Base-by-base conservation (phyloP, 2,113 vertebrate species). In the Chloroceryle aenea region DNA sequence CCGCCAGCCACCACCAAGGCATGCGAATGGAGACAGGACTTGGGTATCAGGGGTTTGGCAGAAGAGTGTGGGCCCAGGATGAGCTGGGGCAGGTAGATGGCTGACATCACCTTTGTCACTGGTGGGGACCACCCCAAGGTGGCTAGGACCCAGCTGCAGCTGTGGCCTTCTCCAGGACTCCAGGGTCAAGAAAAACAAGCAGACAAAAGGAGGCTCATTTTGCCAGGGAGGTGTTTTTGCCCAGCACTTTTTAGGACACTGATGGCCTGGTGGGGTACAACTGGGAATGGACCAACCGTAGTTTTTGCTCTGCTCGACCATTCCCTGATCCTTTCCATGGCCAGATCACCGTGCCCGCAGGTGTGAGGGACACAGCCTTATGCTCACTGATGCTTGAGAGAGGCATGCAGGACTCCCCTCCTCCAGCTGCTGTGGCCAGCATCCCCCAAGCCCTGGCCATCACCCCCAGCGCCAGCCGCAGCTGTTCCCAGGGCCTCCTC, bases 301-400 rank as follows among this genome's bases (percentile, higher is more conserved):
- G 3, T 34, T 78, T 58, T 53, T 38, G 22, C 17, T 38, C 26
- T 25, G 20, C 36, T 71, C 40, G 74, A 8, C 30, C 55, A 27
- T 27, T 3, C 14, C 53, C 26, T 34, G 25, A 45, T 52, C n/a
- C 52, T 58, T 62, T 47, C 74, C 66, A 52, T n/a, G 45, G 8
- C 8, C 1, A 1, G 32, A 6, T 8, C 7, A 6, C 55, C 8
- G 0, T 20, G 63, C 5, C 63, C 1, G 0, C 32, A 29, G 63
- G 25, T 14, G 16, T 20, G 73, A 55, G 0, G 1, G 30, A 14
- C 4, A 1, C 19, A 40, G 47, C 29, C 26, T 17, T 4, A 5
- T 20, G 26, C 47, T 72, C 23, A 13, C 12, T 4, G 26, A 9
- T 21, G n/a, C 40, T 56, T 1, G 1, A 21, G 58, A 27, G 1